Evolutionary conservation across 2,888 invertebrate genomes (phyloP).

Genomic region (Odiellus spinosus): DNA sequence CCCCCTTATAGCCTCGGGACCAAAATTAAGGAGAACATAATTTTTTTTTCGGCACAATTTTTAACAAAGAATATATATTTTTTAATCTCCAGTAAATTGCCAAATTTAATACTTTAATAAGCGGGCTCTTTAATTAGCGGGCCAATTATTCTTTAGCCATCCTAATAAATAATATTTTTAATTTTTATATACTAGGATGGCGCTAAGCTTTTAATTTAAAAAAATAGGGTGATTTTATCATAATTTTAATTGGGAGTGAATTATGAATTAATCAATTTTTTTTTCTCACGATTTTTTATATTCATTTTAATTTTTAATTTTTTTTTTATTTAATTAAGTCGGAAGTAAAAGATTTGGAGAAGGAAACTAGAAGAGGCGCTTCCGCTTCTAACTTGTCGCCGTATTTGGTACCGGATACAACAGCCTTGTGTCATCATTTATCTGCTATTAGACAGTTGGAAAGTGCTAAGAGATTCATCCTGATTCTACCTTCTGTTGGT

Average conservation of each 20-base stretch:
- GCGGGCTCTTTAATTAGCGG: no score
- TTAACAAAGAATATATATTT: no score
- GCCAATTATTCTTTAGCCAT: slow-evolving; percentile 1
- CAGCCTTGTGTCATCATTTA: slow-evolving; percentile 54
- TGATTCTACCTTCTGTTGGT: slow-evolving; percentile 78
- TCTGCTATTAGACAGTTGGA: slow-evolving; percentile 64
- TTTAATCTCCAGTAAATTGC: no score
- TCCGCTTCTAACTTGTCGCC: slow-evolving; percentile 39
- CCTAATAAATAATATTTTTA: slow-evolving; percentile 1
- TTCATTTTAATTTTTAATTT: not conserved
- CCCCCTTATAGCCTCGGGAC: no score
- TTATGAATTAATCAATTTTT: not conserved
- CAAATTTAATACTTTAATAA: no score
- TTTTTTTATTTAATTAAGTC: slow-evolving; percentile 33
- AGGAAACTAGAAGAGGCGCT: slow-evolving; percentile 25
- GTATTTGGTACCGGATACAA: slow-evolving; percentile 72
- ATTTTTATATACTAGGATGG: not conserved
- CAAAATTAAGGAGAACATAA: no score
- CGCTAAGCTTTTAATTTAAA: no score
- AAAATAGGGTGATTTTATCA: no score
- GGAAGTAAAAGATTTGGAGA: slow-evolving; percentile 71
- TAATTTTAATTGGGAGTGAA: no score
- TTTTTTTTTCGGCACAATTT: no score
- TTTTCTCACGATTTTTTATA: not conserved
- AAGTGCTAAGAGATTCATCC: slow-evolving; percentile 63